A percentile compares a stretch with the other conserved stretches of the same genome.
Evolutionary conservation across 2,888 invertebrate species (phyloP).

Genomic region (Oscheius sp.): DNA sequence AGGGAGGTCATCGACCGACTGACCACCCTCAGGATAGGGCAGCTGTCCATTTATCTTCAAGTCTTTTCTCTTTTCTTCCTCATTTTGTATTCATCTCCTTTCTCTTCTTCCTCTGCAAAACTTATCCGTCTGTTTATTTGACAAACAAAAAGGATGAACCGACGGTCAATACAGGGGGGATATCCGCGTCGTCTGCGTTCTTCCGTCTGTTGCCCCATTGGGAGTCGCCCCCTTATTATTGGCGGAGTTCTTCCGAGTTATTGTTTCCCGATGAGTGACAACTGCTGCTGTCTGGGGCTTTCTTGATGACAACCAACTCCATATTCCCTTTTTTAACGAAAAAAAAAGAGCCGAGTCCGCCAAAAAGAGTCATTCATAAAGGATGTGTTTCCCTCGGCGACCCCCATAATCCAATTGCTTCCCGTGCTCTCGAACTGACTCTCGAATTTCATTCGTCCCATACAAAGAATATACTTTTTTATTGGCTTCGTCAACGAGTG

Average conservation of each 20-base stretch:
- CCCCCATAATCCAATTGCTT: constrained; percentile 29
- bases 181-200: no score
- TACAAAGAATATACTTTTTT: background rate
- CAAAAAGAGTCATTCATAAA: background rate
- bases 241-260: no score
- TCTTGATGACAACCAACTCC: no score
- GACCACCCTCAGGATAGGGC: background rate
- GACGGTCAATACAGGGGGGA: background rate
- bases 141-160: background rate
- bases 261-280: no score
- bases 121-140: background rate
- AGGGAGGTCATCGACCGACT: constrained; percentile 18
- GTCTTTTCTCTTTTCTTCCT: background rate
- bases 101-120: background rate
- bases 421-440: background rate
- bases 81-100: background rate
- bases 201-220: no score
- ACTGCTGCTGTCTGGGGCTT: no score
- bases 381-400: background rate
- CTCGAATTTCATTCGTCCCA: constrained; percentile 11
- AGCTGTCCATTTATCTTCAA: background rate
- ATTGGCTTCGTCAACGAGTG: background rate
- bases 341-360: background rate
- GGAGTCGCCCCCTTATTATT: no score
- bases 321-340: background rate